These are phyloP conservation scores for Notarius lentiginosus DNA, from an alignment of 2,113 vertebrate genomes.

Conservation along the genomic window DNA sequence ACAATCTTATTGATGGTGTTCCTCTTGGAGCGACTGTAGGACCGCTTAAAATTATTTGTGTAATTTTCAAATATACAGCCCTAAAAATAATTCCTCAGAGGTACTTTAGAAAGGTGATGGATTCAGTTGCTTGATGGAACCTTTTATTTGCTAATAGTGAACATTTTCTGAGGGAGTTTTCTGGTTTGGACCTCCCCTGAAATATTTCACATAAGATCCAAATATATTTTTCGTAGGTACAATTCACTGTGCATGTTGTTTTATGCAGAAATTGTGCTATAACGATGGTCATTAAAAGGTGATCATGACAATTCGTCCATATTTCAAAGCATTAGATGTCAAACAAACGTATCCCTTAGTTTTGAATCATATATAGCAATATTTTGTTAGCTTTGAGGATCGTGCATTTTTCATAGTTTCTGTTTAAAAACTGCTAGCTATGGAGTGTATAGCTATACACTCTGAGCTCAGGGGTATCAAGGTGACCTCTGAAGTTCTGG, in stretches of 20 bases:
- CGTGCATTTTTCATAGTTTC: neutral
- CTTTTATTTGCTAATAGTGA: neutral
- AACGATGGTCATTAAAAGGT: too few relatives aligned
- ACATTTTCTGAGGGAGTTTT: neutral
- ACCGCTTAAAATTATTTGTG: neutral
- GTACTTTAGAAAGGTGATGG: neutral
- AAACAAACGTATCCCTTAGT: too few relatives aligned
- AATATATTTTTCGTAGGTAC: too few relatives aligned
- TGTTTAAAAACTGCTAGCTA: neutral
- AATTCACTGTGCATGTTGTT: too few relatives aligned
- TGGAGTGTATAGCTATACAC: neutral
- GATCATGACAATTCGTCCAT: too few relatives aligned
- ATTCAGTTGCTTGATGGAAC: neutral
- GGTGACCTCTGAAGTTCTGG: neutral
- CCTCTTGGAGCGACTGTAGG: neutral
- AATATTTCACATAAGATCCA: too few relatives aligned
- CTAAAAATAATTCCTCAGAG: neutral
- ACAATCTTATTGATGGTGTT: neutral
- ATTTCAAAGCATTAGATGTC: too few relatives aligned
- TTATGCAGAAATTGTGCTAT: too few relatives aligned
- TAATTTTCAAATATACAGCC: neutral
- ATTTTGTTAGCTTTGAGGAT: too few relatives aligned
- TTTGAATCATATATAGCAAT: too few relatives aligned
- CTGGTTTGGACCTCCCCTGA: neutral
- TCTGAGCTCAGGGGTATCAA: neutral